Conservation (phyloP, 2,113 vertebrate genomes). For the Clarias magur region DNA sequence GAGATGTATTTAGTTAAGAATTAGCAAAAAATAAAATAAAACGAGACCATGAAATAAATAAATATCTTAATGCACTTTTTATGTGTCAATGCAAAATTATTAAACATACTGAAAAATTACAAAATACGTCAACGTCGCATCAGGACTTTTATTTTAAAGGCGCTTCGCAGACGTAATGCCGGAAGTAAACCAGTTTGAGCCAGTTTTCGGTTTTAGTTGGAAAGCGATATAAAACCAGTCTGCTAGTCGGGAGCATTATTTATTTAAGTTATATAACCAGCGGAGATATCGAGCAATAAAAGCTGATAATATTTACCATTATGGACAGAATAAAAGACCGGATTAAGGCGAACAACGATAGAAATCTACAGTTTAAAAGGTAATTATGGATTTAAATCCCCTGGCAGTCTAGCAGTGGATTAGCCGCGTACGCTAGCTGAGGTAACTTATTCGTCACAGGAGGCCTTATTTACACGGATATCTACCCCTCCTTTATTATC, state of each 20-base stretch:
- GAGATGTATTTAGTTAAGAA: no score
- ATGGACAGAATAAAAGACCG: slow-evolving; percentile 36
- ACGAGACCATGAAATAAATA: neutral
- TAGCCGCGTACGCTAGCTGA: neutral
- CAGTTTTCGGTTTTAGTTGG: neutral
- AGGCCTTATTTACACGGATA: slow-evolving; percentile 1
- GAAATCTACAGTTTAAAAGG: slow-evolving; percentile 30
- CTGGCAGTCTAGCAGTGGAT: no score
- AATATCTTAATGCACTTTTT: neutral
- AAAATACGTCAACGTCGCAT: neutral
- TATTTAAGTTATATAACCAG: neutral
- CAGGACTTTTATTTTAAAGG: slow-evolving; percentile 25
- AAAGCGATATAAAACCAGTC: neutral
- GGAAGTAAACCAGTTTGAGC: slow-evolving; percentile 36
- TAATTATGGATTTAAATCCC: neutral
- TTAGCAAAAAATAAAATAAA: neutral
- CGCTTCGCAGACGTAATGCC: neutral
- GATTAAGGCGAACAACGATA: neutral
- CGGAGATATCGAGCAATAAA: neutral
- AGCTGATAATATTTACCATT: neutral
- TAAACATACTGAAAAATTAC: neutral
- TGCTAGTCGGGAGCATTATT: neutral
- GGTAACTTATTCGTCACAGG: neutral
- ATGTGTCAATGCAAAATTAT: neutral
- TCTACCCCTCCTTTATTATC: neutral